These are phyloP conservation scores for Nylanderia fulva DNA, from an alignment of 1,140 invertebrate genomes.

Conservation along the genomic window DNA sequence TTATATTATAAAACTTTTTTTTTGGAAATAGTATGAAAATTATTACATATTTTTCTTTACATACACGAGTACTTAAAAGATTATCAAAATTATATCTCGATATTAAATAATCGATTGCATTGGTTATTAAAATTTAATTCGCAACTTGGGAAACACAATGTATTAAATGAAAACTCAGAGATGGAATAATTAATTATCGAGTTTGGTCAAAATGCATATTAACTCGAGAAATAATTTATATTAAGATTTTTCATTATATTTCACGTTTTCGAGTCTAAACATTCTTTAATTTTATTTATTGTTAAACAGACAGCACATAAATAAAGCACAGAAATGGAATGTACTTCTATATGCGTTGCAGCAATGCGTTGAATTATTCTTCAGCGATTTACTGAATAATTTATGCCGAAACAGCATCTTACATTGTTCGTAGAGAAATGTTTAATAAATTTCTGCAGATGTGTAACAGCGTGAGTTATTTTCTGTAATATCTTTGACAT, in stretches of 20 bases:
- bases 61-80: not conserved
- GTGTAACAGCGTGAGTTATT: constrained; percentile 2
- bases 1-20: no score
- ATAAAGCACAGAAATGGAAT: constrained; percentile 38
- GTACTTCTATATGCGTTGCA: not conserved
- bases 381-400: constrained; percentile 49
- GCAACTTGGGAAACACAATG: not conserved
- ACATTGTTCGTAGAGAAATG: constrained; percentile 44
- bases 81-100: constrained; percentile 21
- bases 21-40: no score
- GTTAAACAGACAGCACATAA: constrained; percentile 22
- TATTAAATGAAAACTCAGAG: constrained; percentile 12
- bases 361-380: constrained; percentile 27
- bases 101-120: constrained; percentile 5
- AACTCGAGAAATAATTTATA: not conserved
- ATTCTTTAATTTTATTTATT: constrained; percentile 48
- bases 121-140: constrained; percentile 34
- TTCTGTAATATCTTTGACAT: constrained; percentile 46
- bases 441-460: constrained; percentile 54
- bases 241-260: constrained; percentile 11
- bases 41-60: no score
- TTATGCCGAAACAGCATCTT: constrained; percentile 31
- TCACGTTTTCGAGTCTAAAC: constrained; percentile 7
- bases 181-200: constrained; percentile 24
- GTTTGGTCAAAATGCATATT: not conserved